These are phyloP conservation scores for Macaria liturata DNA, from an alignment of 2,888 invertebrate genomes.

Conservation along the genomic window DNA sequence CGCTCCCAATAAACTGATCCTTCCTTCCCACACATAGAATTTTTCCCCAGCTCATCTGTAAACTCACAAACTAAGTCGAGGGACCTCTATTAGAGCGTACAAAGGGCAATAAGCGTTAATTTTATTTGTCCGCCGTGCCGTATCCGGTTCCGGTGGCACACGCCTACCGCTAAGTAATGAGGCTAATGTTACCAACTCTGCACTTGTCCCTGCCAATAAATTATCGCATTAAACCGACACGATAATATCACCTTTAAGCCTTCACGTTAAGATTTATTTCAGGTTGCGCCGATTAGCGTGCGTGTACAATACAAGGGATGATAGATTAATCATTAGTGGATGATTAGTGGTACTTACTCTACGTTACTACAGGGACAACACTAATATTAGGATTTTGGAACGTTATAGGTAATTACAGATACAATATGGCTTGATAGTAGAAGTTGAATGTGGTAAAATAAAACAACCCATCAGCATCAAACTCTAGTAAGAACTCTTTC, in stretches of 20 bases:
- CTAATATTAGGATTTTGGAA: too few species aligned
- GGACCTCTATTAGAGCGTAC: slow-evolving; percentile 24
- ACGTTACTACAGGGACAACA: too few species aligned
- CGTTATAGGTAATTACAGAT: too few species aligned
- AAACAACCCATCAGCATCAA: too few species aligned
- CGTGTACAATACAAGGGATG: too few species aligned
- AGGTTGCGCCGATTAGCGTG: background rate
- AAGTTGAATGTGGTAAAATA: too few species aligned
- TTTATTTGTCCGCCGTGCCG: slow-evolving; percentile 71
- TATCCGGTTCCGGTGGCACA: slow-evolving; percentile 77
- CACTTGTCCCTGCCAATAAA: slow-evolving; percentile 53
- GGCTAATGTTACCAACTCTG: slow-evolving; percentile 65
- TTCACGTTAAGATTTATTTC: slow-evolving; percentile 26
- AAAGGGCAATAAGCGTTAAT: slow-evolving; percentile 69
- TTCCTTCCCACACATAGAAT: slow-evolving; percentile 1
- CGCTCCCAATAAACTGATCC: too few species aligned
- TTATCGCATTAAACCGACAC: slow-evolving; percentile 35
- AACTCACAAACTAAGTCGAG: slow-evolving; percentile 22
- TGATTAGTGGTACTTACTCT: too few species aligned
- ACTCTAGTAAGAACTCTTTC: too few species aligned
- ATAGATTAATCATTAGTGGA: too few species aligned
- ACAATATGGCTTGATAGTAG: too few species aligned
- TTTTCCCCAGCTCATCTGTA: slow-evolving; percentile 25
- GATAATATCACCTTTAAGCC: slow-evolving; percentile 42
- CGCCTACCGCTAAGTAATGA: slow-evolving; percentile 81